These are phyloP conservation scores for Turdus rufiventris DNA, from an alignment of 2,113 vertebrate species.

Conservation along the genomic window DNA sequence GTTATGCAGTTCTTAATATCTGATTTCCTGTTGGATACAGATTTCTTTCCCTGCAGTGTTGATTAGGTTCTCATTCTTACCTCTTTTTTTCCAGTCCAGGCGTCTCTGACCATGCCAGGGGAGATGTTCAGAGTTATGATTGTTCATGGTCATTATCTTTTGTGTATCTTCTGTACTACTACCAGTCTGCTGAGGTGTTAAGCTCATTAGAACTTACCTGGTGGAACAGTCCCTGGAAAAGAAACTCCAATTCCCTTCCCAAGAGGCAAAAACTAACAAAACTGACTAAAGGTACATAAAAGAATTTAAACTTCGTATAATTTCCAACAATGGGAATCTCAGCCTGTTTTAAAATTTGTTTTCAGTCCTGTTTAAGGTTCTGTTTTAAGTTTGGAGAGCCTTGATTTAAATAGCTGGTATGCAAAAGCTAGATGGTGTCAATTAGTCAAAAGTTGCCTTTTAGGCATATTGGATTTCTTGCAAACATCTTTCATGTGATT, in stretches of 20 bases:
- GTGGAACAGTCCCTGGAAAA: neutral
- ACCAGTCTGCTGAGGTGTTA: neutral
- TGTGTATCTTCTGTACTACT: neutral
- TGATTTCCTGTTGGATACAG: neutral
- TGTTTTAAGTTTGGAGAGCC: neutral
- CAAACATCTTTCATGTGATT: neutral
- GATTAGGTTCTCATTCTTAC: neutral
- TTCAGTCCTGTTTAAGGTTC: neutral
- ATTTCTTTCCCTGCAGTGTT: rapidly evolving
- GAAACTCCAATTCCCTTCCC: neutral
- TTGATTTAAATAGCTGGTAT: neutral
- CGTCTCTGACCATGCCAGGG: neutral
- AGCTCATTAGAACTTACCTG: neutral
- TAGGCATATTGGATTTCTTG: neutral
- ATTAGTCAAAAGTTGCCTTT: neutral
- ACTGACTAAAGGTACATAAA: neutral
- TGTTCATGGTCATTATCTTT: neutral
- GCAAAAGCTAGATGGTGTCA: neutral
- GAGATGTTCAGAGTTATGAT: neutral
- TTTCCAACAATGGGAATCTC: neutral
- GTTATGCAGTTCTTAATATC: neutral
- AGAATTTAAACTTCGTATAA: neutral
- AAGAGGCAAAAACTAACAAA: neutral
- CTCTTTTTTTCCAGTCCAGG: neutral
- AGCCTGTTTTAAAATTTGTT: neutral